phyloP scores from a whole-genome alignment of 2,888 invertebrate species.

The Caenorhabditis angaria region DNA sequence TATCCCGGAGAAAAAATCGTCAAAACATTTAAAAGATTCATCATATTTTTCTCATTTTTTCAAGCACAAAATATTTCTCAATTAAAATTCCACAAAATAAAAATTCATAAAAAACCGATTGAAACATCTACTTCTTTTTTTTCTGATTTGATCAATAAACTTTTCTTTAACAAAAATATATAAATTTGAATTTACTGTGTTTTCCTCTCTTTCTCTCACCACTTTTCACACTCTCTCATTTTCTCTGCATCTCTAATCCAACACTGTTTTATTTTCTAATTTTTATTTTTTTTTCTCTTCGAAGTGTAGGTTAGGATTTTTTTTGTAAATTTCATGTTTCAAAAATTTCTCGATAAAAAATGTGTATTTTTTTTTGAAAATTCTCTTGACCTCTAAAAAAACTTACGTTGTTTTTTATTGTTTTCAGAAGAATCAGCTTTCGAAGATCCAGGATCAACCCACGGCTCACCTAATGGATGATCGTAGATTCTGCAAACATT shows the following conservation, averaged over 20 bases:
- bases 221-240: too few species aligned
- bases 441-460: background rate
- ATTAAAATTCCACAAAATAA: background rate
- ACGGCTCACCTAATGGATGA: slow-evolving; percentile 22
- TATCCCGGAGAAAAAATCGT: background rate
- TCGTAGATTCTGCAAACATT: slow-evolving; percentile 33
- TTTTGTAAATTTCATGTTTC: background rate
- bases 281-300: too few species aligned
- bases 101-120: too few species aligned
- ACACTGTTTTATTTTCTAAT: too few species aligned
- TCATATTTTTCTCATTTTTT: background rate
- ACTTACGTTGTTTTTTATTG: slow-evolving; percentile 4
- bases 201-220: too few species aligned
- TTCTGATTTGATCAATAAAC: too few species aligned
- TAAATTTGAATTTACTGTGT: too few species aligned
- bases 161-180: too few species aligned
- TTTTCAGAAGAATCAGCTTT: background rate
- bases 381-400: background rate
- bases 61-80: too few species aligned
- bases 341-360: background rate
- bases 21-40: slow-evolving; percentile 3
- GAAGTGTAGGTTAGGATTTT: too few species aligned
- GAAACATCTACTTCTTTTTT: too few species aligned
- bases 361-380: background rate
- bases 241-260: too few species aligned